Evolutionary conservation across 1,140 invertebrate genomes (phyloP).

Genomic region (Leptinotarsa undecemlineata): DNA sequence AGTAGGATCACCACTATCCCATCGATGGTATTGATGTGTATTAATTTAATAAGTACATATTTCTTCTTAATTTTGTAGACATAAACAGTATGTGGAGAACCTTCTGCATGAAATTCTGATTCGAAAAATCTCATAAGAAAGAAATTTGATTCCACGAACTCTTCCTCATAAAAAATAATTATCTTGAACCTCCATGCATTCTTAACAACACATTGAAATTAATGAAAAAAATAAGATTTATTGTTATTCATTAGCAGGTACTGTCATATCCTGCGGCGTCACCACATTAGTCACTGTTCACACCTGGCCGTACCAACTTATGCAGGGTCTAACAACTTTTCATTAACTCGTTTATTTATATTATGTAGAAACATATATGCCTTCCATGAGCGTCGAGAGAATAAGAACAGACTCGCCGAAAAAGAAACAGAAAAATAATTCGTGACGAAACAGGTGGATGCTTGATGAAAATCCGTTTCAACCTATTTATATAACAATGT

Average conservation of each 20-base stretch:
- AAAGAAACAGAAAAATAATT: not conserved
- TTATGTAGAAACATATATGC: not conserved
- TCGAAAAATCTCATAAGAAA: not conserved
- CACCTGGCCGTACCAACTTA: conserved; percentile 14
- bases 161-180: not conserved
- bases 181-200: not conserved
- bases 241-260: conserved; percentile 23
- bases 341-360: not conserved
- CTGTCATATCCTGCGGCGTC: conserved; percentile 15
- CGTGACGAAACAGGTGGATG: not conserved
- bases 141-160: not conserved
- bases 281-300: conserved; percentile 26
- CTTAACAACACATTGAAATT: not conserved
- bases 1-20: too few relatives aligned
- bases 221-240: not conserved
- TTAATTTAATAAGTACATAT: not conserved
- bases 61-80: not conserved
- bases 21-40: too few relatives aligned
- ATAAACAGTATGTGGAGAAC: not conserved
- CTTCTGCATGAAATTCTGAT: not conserved
- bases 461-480: not conserved
- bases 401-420: not conserved
- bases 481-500: not conserved
- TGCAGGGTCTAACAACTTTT: conserved; percentile 13
- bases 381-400: not conserved